Percentiles rank a stretch among this genome's conserved stretches.
Evolutionary conservation across 2,797 vertebrate genomes (phyloP).

Genomic region (Premnoplex brunnescens): DNA sequence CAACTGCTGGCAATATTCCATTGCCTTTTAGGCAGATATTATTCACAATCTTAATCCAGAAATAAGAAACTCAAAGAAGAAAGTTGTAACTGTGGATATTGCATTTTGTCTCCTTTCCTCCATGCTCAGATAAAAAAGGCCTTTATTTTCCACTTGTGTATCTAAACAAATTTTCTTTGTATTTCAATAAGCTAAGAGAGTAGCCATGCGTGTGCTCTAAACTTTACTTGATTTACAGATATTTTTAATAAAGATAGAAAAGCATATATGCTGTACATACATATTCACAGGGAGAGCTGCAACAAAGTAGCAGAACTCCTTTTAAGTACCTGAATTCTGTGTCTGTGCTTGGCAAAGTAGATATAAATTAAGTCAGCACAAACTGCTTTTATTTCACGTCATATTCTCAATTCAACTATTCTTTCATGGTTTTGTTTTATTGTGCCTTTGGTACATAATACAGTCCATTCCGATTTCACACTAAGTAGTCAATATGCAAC

Average conservation of each 20-base stretch:
- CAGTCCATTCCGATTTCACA: not conserved
- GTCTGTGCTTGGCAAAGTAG: not conserved
- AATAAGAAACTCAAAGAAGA: not conserved
- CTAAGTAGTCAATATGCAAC: not conserved
- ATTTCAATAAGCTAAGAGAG: not conserved
- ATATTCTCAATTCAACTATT: not conserved
- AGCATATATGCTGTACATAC: not conserved
- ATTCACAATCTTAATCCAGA: not conserved
- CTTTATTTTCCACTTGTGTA: not conserved
- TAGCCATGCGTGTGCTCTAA: not conserved
- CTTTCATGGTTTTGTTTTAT: not conserved
- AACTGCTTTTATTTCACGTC: not conserved
- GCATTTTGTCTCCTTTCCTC: not conserved
- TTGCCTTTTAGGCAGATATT: not conserved
- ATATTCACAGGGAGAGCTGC: not conserved
- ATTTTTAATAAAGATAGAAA: not conserved
- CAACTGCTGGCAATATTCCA: not conserved
- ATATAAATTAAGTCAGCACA: not conserved
- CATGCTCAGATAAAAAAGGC: not conserved
- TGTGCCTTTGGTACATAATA: not conserved
- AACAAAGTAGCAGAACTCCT: not conserved
- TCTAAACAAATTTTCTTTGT: not conserved
- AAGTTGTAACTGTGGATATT: not conserved
- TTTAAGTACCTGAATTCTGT: not conserved
- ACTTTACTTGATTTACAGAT: not conserved